Base-by-base conservation (phyloP, 2,888 invertebrate species). In the Phyllotreta striolata region DNA sequence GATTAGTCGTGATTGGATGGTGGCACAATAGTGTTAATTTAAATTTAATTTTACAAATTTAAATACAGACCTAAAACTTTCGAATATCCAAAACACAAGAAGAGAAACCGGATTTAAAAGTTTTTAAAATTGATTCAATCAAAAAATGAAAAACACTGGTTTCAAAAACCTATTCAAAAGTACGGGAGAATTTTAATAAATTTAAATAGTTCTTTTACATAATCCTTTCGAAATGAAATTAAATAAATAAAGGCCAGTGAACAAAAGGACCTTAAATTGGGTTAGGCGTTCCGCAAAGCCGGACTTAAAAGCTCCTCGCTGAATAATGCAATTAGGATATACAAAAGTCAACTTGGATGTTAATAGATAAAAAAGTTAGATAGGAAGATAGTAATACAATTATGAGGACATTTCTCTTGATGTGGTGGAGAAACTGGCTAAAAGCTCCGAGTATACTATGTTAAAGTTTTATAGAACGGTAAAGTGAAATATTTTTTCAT, bases 341-440 rank as follows among this genome's bases (percentile, higher is more conserved):
- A 78, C 78, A 78, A 78, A 80, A 79, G 78, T 79, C 77, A 76
- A 73, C 76, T 75, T 72, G 71, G 73, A 73, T 75, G 80, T 77
- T 80, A 79, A 80, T 80, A 79, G 79, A 79, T 79, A 79, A 80
- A 80, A 80, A 74, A 78, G 79, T 76, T 72, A 74, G 75, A 76
- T 76, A 78, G 76, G 75, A 76, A 75, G 77, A 77, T 77, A 78
- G 77, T 79, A 79, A 79, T 79, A 76, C 77, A 78, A 79, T 79
- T 79, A 79, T 77, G 77, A 79, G 76, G 76, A 75, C 73, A 70
- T 57, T 52, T 73, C 68, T 66, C 70, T 74, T 74, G 72, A 72
- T 74, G 63, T 74, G 71, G 64, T 66, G 71, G 69, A 70, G 67
- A 62, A 67, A 72, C 69, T 46, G 66, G 66, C 64, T 70, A 70